Percentiles rank a stretch among this genome's conserved stretches.
These are phyloP conservation scores for Shargacucullia verbasci DNA, from an alignment of 2,888 invertebrate genomes.

Conservation along the genomic window DNA sequence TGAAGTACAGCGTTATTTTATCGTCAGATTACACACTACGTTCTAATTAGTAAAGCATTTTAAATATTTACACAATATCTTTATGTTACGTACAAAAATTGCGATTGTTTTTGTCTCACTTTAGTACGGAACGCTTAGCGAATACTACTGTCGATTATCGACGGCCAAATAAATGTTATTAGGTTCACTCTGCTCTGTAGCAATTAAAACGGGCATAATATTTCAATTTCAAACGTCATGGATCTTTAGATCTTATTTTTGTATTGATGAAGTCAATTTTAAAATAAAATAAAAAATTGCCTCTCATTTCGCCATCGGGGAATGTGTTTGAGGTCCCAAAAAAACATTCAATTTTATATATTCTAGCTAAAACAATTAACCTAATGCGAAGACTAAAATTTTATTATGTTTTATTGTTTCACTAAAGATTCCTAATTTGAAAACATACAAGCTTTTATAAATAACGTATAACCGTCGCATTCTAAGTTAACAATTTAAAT, in stretches of 20 bases:
- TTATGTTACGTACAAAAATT: conserved; percentile 46
- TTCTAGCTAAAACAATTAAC: conserved; percentile 36
- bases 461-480: conserved; percentile 36
- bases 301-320: conserved; percentile 20
- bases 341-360: conserved; percentile 24
- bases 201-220: not conserved
- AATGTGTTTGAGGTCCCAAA: conserved; percentile 41
- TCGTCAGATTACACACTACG: conserved; percentile 42
- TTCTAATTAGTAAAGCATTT: conserved; percentile 50
- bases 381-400: conserved; percentile 36
- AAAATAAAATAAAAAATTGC: too few species aligned
- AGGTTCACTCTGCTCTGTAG: conserved; percentile 18
- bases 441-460: conserved; percentile 37
- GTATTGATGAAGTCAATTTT: not conserved
- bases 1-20: conserved; percentile 19
- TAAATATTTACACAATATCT: conserved; percentile 51
- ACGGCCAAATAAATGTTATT: not conserved
- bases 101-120: conserved; percentile 28
- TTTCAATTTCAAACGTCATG: not conserved
- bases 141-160: conserved; percentile 14
- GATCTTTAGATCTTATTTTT: not conserved
- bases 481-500: conserved; percentile 40
- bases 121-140: conserved; percentile 31
- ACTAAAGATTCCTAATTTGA: conserved; percentile 29
- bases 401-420: conserved; percentile 10